These are phyloP conservation scores for Eulemur rufifrons DNA, from an alignment of 2,113 vertebrate genomes.

Conservation along the genomic window DNA sequence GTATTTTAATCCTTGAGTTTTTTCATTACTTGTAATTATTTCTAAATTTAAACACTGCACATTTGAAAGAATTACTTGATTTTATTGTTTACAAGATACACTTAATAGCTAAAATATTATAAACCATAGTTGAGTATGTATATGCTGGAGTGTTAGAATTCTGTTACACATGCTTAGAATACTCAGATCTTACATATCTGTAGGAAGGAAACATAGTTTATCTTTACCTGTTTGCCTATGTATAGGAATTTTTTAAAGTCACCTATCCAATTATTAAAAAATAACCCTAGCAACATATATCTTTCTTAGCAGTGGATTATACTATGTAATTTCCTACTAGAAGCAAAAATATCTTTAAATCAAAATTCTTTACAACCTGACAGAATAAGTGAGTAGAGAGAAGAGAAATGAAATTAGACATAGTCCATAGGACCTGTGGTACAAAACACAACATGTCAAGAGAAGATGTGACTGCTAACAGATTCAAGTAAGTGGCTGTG, in stretches of 20 bases:
- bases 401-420: constrained; percentile 26
- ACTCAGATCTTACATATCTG: background rate
- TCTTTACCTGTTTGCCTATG: background rate
- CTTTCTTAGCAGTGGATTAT: background rate
- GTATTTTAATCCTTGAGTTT: constrained; percentile 85
- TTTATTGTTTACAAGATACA: constrained; percentile 33
- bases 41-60: constrained; percentile 18
- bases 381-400: background rate
- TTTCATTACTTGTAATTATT: constrained; percentile 60
- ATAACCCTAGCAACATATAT: background rate
- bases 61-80: constrained; percentile 42
- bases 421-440: background rate
- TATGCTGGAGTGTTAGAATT: constrained; percentile 25
- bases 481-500: background rate
- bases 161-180: background rate
- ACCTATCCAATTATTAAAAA: constrained; percentile 8
- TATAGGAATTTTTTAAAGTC: background rate
- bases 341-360: constrained; percentile 38
- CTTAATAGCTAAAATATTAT: constrained; percentile 34
- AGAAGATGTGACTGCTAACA: background rate
- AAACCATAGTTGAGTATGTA: constrained; percentile 11
- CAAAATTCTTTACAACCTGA: constrained; percentile 11
- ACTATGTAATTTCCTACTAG: background rate
- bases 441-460: background rate
- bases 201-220: constrained; percentile 30